Evolutionary conservation across 2,113 vertebrate genomes (phyloP).

Genomic region (Cyanocitta stelleri): DNA sequence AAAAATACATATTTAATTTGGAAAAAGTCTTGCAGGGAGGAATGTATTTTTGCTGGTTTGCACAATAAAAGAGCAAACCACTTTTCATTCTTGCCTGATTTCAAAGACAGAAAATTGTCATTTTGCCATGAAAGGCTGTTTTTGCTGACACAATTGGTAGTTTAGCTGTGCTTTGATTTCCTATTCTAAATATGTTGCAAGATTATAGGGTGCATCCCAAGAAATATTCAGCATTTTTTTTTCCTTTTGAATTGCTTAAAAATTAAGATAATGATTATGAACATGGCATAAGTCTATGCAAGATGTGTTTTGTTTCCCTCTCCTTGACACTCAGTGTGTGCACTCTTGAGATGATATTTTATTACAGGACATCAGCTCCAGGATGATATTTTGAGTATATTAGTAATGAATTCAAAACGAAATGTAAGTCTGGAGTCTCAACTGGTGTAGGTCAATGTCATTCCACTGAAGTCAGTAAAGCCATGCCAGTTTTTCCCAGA

Average conservation of each 20-base stretch:
- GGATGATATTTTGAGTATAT: not conserved
- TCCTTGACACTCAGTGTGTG: not conserved
- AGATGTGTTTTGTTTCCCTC: not conserved
- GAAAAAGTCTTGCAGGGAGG: not conserved
- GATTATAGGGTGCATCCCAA: slow-evolving; percentile 58
- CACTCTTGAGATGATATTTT: not conserved
- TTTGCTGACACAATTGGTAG: slow-evolving; percentile 54
- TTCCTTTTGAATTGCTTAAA: slow-evolving; percentile 45
- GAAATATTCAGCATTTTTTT: slow-evolving; percentile 51
- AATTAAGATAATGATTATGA: slow-evolving; percentile 46
- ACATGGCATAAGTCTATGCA: not conserved
- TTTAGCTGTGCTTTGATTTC: slow-evolving; percentile 55
- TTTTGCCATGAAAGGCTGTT: slow-evolving; percentile 60
- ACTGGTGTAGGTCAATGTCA: not conserved
- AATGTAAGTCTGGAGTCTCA: not conserved
- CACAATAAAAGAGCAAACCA: slow-evolving; percentile 50
- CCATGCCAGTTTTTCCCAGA: not conserved
- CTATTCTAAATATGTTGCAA: slow-evolving; percentile 62
- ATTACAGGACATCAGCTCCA: not conserved
- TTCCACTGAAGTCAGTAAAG: not conserved
- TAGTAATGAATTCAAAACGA: not conserved
- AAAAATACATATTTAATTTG: not conserved
- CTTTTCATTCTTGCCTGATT: slow-evolving; percentile 46
- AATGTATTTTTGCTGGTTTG: slow-evolving; percentile 52
- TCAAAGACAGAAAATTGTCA: slow-evolving; percentile 60